Conservation (phyloP, 2,113 vertebrate genomes). For the Cyanocitta stelleri region DNA sequence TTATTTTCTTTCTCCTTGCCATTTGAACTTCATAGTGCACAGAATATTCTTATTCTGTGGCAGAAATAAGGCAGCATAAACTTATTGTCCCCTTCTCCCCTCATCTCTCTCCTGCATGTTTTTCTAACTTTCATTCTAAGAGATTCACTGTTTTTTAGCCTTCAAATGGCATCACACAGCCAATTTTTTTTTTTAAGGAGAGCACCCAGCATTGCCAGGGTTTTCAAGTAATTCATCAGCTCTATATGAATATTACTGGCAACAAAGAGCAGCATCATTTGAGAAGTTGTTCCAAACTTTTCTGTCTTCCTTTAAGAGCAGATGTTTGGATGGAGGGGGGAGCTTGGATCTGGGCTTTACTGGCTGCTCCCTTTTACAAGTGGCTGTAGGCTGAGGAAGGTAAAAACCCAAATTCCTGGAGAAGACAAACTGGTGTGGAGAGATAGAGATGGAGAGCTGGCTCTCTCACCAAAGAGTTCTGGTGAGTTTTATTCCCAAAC, state of each 20-base stretch:
- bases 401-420: constrained; percentile 62
- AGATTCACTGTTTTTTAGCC: background rate
- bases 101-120: background rate
- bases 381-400: constrained; percentile 86
- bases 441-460: constrained; percentile 79
- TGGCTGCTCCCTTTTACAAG: constrained; percentile 88
- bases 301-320: constrained; percentile 55
- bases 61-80: background rate
- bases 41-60: background rate
- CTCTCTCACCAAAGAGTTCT: constrained; percentile 80
- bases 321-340: constrained; percentile 88
- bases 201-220: background rate
- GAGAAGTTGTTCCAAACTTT: background rate
- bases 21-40: background rate
- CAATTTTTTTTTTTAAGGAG: background rate
- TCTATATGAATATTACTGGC: background rate
- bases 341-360: constrained; percentile 83
- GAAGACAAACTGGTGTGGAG: constrained; percentile 78
- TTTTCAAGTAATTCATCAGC: background rate
- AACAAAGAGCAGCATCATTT: background rate
- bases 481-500: constrained; percentile 56
- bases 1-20: background rate
- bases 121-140: background rate
- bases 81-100: background rate
- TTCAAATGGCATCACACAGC: background rate